These are phyloP conservation scores for Botia almorhae DNA, from an alignment of 2,797 vertebrate species.

Conservation along the genomic window DNA sequence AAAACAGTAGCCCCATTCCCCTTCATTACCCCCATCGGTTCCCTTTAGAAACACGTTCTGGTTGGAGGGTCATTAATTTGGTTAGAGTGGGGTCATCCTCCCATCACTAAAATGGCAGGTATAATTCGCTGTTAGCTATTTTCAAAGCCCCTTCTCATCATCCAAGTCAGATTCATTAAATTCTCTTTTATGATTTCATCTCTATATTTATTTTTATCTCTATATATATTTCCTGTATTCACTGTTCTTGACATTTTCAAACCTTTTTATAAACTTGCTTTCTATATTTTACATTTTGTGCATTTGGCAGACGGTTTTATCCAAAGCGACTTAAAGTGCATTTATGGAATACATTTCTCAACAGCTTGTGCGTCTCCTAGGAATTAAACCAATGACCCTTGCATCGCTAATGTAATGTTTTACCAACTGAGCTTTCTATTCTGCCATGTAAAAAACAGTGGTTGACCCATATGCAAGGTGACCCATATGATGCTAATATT, in stretches of 20 bases:
- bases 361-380: too few relatives aligned
- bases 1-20: constrained; percentile 30
- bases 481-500: too few relatives aligned
- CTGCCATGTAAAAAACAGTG: too few relatives aligned
- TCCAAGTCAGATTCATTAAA: constrained; percentile 50
- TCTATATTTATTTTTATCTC: too few relatives aligned
- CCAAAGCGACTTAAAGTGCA: too few relatives aligned
- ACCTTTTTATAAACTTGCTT: neutral
- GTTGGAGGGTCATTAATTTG: constrained; percentile 49
- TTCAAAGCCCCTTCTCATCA: constrained; percentile 43
- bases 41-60: constrained; percentile 18
- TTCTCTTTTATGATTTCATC: neutral
- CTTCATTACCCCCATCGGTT: constrained; percentile 30
- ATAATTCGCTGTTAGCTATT: constrained; percentile 51
- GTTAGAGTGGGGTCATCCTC: constrained; percentile 37
- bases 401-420: too few relatives aligned
- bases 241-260: neutral
- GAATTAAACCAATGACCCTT: too few relatives aligned
- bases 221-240: neutral
- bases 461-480: too few relatives aligned
- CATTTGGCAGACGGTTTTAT: too few relatives aligned
- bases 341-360: too few relatives aligned
- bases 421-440: too few relatives aligned
- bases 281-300: neutral
- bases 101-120: constrained; percentile 36